Base-by-base conservation (phyloP, 1,140 invertebrate genomes). In the Drosophila funebris region DNA sequence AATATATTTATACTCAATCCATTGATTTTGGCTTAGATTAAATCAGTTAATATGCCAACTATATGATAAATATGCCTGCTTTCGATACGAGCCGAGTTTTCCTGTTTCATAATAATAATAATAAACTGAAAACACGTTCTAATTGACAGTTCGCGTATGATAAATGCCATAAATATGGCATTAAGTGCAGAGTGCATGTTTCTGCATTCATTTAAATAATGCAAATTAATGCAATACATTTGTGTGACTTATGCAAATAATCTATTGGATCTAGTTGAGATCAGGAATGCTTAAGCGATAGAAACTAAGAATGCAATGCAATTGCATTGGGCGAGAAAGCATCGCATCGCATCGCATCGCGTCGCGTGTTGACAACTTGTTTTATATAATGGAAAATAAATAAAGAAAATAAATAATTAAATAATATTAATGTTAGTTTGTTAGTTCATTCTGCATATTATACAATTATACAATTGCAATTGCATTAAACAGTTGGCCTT, bases 361-460 rank as follows among this genome's bases (percentile, higher is more conserved):
- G n/a, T n/a, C n/a, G 48, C 27, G 48, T 52, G 48, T 29, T 48
- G 44, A n/a, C 44, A 48, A 48, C 44, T 48, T n/a, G 44, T 48
- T 48, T 48, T 18, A 52, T 50, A 31, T 52, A 31, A 33, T 36
- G 11, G 48, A 52, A 18, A 16, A 29, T 11, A 16, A 9, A 11
- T 31, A 36, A 20, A 14, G 16, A 18, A 14, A 20, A 1, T 33
- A 16, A 52, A 7, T 33, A 18, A 16, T 16, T 33, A 52, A 11
- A 20, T 18, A n/a, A 20, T 33, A 52, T 52, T 52, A 31, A 50
- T 50, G 46, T 31, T 31, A 36, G 33, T 31, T 24, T 46, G 22
- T 46, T 20, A 31, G 3, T 24, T n/a, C 11, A n/a, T 5, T 24
- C 7, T 24, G 11, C 11, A 46, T 46, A n/a, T 2, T n/a, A 43